Evolutionary conservation across 2,888 invertebrate species (phyloP).

Genomic region (Tillus elongatus): DNA sequence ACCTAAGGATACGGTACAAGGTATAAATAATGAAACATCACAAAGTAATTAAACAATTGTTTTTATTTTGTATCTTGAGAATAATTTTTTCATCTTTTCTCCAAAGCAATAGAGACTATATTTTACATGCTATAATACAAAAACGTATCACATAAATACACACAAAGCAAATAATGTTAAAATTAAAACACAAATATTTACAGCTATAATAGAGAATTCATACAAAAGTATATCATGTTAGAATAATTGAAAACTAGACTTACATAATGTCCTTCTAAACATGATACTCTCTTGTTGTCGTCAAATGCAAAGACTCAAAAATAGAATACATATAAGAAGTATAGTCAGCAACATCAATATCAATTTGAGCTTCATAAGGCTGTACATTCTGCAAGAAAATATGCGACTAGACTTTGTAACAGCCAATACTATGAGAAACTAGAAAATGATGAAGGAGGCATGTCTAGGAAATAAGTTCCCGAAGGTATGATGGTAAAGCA

Average conservation of each 20-base stretch:
- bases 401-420: slow-evolving; percentile 40
- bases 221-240: slow-evolving; percentile 12
- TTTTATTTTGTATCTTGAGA: slow-evolving; percentile 15
- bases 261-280: too few species aligned
- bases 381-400: slow-evolving; percentile 27
- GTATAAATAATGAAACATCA: too few species aligned
- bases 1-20: too few species aligned
- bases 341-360: too few species aligned
- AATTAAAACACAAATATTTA: background rate
- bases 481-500: too few species aligned
- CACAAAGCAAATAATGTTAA: slow-evolving; percentile 3
- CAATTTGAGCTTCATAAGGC: slow-evolving; percentile 16
- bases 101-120: too few species aligned
- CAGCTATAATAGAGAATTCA: slow-evolving; percentile 10
- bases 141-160: slow-evolving; percentile 28
- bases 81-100: slow-evolving; percentile 25
- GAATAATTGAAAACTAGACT: too few species aligned
- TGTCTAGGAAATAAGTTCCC: too few species aligned
- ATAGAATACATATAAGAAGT: too few species aligned
- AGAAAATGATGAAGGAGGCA: too few species aligned
- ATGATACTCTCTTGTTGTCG: too few species aligned
- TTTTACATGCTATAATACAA: slow-evolving; percentile 57
- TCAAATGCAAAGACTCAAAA: too few species aligned
- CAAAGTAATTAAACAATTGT: slow-evolving; percentile 25
- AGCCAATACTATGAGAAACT: slow-evolving; percentile 34